Evolutionary conservation across 2,888 invertebrate genomes (phyloP).

Genomic region (Orgyia antiqua): DNA sequence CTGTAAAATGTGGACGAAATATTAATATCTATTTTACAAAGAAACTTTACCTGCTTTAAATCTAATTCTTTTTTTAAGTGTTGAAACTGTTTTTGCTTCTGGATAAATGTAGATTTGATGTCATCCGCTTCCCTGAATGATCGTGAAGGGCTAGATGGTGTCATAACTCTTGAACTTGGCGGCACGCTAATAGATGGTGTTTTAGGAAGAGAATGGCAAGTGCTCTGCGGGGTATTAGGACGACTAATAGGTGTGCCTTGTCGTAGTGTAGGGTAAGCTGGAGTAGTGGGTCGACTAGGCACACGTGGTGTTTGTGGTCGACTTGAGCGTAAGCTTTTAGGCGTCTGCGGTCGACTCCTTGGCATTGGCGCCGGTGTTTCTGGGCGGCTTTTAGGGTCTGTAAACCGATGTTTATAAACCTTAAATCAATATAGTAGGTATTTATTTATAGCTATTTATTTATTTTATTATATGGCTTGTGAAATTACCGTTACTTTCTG

Average conservation of each 20-base stretch:
- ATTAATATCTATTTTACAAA: too few relatives aligned
- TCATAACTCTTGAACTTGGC: constrained; percentile 12
- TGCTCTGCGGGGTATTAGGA: constrained; percentile 42
- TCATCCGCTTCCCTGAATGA: constrained; percentile 37
- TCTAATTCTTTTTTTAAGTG: constrained; percentile 65
- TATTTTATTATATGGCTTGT: background rate
- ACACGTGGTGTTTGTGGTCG: constrained; percentile 47
- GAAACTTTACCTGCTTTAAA: constrained; percentile 64
- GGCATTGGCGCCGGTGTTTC: constrained; percentile 27
- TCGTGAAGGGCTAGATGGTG: constrained; percentile 15
- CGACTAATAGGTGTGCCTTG: constrained; percentile 36
- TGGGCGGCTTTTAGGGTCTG: constrained; percentile 27
- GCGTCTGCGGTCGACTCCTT: constrained; percentile 54
- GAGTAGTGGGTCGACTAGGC: constrained; percentile 44
- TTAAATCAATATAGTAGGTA: too few relatives aligned
- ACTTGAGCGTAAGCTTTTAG: constrained; percentile 39
- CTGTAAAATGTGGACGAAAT: too few relatives aligned
- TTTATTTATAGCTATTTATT: background rate
- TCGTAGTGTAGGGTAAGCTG: constrained; percentile 29
- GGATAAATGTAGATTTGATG: constrained; percentile 36
- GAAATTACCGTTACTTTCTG: background rate
- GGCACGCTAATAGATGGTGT: constrained; percentile 24
- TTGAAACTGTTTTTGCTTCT: constrained; percentile 51
- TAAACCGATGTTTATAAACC: too few relatives aligned
- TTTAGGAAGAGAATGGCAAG: background rate